Percentiles rank a stretch among this genome's conserved stretches.
These are phyloP conservation scores for Lagocephalus sceleratus DNA, from an alignment of 2,797 vertebrate genomes.

Conservation along the genomic window DNA sequence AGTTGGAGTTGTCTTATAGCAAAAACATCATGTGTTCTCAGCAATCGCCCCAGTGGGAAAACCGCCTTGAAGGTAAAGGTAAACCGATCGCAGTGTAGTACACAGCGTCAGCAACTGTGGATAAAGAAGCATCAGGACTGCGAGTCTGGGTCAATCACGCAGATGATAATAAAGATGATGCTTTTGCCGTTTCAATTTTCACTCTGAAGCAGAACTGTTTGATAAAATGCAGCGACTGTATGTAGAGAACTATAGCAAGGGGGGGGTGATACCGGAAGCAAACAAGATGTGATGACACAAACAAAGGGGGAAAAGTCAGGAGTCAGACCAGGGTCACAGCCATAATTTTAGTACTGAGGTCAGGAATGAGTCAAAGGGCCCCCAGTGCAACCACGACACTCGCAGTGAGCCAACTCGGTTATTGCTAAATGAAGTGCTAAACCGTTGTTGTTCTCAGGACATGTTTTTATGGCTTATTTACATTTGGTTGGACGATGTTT, in stretches of 20 bases:
- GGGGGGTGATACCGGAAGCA: not conserved
- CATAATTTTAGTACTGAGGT: not conserved
- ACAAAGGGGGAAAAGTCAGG: not conserved
- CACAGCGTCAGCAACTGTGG: constrained; percentile 19
- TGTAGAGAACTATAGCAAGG: not conserved
- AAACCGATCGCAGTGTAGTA: constrained; percentile 31
- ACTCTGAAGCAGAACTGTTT: too few species aligned
- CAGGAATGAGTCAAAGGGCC: not conserved
- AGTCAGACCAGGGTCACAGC: not conserved
- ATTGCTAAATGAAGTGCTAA: too few species aligned
- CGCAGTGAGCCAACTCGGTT: too few species aligned
- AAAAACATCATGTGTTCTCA: constrained; percentile 43
- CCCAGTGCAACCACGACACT: not conserved
- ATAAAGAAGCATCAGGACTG: constrained; percentile 10
- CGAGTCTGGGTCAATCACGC: constrained; percentile 36
- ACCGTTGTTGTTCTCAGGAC: too few species aligned
- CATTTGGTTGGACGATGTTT: too few species aligned
- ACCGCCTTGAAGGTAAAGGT: constrained; percentile 28
- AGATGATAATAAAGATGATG: constrained; percentile 36
- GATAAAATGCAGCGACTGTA: not conserved
- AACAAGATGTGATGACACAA: not conserved
- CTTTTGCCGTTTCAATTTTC: not conserved
- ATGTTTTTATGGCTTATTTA: not conserved
- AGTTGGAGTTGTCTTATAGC: constrained; percentile 37
- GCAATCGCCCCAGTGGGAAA: constrained; percentile 36